Percentiles rank a stretch among this genome's conserved stretches.
phyloP scores from a whole-genome alignment of 2,113 vertebrate species.

The Gallinago undulata region DNA sequence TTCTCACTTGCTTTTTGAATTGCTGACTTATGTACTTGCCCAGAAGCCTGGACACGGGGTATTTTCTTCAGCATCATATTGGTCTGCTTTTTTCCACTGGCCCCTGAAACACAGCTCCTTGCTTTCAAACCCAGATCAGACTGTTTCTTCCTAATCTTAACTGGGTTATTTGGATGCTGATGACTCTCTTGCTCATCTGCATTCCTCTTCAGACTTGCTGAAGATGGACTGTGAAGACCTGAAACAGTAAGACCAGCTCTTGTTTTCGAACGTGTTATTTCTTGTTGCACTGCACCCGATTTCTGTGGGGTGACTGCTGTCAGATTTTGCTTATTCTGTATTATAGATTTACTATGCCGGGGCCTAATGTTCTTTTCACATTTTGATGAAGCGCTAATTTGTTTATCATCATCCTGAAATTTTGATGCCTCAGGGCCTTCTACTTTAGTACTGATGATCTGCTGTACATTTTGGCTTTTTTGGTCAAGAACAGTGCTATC shows the following conservation, averaged over 20 bases:
- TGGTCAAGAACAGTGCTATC: constrained; percentile 47
- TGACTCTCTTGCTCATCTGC: constrained; percentile 69
- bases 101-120: constrained; percentile 53
- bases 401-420: constrained; percentile 51
- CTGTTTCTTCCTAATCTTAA: constrained; percentile 85
- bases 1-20: constrained; percentile 66
- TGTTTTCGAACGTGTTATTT: constrained; percentile 63
- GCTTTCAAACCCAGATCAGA: constrained; percentile 60
- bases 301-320: constrained; percentile 51
- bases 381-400: constrained; percentile 47
- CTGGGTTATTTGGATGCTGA: constrained; percentile 70
- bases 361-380: constrained; percentile 61
- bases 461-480: constrained; percentile 43
- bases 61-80: constrained; percentile 62
- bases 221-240: constrained; percentile 54
- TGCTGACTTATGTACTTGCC: constrained; percentile 52
- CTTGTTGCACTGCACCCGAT: constrained; percentile 22
- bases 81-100: constrained; percentile 65
- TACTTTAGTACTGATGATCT: constrained; percentile 18
- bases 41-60: constrained; percentile 44
- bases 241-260: constrained; percentile 67
- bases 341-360: constrained; percentile 46
- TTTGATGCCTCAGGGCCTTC: constrained; percentile 35
- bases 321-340: constrained; percentile 65
- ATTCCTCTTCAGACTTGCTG: constrained; percentile 78